Evolutionary conservation across 2,888 invertebrate genomes (phyloP).

Genomic region (Cheilosia grossa): DNA sequence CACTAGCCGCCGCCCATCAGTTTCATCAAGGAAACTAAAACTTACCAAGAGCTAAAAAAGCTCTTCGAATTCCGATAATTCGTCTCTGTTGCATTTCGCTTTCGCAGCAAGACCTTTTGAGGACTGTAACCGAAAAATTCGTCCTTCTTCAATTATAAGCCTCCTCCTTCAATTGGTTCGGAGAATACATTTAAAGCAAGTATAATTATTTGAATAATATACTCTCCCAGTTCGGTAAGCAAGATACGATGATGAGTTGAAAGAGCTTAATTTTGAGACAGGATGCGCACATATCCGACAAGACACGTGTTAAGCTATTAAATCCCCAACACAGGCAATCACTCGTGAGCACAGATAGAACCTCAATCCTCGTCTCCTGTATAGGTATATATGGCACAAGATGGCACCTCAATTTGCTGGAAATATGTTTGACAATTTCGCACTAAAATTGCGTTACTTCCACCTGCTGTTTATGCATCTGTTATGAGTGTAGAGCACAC

Average conservation of each 20-base stretch:
- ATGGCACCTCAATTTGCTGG: slow-evolving; percentile 59
- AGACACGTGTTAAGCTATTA: slow-evolving; percentile 19
- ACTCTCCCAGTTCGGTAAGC: neutral
- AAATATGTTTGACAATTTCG: slow-evolving; percentile 69
- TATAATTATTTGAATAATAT: slow-evolving; percentile 33
- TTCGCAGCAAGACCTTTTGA: too few relatives aligned
- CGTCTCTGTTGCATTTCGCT: too few relatives aligned
- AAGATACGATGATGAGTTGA: slow-evolving; percentile 5
- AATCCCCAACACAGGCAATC: slow-evolving; percentile 15
- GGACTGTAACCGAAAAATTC: neutral
- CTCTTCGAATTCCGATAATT: too few relatives aligned
- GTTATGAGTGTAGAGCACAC: slow-evolving; percentile 20
- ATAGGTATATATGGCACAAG: neutral
- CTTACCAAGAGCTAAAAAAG: too few relatives aligned
- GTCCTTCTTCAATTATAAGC: slow-evolving; percentile 8
- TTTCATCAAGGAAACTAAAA: too few relatives aligned
- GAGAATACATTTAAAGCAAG: slow-evolving; percentile 25
- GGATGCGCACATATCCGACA: slow-evolving; percentile 6
- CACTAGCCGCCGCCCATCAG: too few relatives aligned
- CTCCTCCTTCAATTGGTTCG: slow-evolving; percentile 12
- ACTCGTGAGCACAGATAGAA: slow-evolving; percentile 28
- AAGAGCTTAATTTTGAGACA: slow-evolving; percentile 12
- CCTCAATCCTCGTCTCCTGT: slow-evolving; percentile 17
- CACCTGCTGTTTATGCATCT: slow-evolving; percentile 61
- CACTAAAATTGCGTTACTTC: slow-evolving; percentile 58